Conservation (phyloP, 2,888 invertebrate species). For the Tipula helvola region DNA sequence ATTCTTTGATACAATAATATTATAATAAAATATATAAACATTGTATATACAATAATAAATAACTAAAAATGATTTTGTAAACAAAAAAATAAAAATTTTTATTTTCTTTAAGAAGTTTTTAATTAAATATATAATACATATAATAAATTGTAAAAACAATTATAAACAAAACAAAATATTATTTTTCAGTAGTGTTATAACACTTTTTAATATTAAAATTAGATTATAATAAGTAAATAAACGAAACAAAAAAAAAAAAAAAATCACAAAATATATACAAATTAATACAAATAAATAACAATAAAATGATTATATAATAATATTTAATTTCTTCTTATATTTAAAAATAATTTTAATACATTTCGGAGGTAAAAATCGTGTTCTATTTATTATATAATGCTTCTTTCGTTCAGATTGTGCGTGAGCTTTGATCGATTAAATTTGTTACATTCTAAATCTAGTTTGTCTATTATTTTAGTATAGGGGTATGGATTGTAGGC, state of each 20-base stretch:
- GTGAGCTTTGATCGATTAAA: not conserved
- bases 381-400: not conserved
- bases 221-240: not conserved
- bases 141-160: not conserved
- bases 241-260: not conserved
- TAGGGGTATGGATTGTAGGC: not conserved
- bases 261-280: not conserved
- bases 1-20: not conserved
- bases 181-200: not conserved
- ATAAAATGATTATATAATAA: not conserved
- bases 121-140: not conserved
- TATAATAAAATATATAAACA: not conserved
- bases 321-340: constrained; percentile 1
- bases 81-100: not conserved
- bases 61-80: not conserved
- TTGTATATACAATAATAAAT: not conserved
- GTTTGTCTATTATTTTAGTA: not conserved
- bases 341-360: not conserved
- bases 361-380: not conserved
- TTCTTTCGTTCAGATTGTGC: not conserved
- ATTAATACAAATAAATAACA: not conserved
- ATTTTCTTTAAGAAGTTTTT: not conserved
- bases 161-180: not conserved
- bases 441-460: not conserved
- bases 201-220: not conserved